phyloP scores from a whole-genome alignment of 2,888 invertebrate genomes.

The Drosophila colorata region DNA sequence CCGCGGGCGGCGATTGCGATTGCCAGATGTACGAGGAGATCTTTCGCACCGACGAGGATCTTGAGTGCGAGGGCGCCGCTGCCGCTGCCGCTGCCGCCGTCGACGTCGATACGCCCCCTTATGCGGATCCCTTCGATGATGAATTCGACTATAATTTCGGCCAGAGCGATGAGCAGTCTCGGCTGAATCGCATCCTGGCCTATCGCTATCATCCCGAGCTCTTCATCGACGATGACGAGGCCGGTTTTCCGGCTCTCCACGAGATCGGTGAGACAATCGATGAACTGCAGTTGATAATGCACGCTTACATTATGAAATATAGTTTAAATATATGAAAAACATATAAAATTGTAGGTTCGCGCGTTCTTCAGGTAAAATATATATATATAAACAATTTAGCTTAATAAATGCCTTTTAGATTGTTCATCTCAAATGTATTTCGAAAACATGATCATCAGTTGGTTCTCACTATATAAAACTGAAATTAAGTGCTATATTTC shows the following conservation, averaged over 20 bases:
- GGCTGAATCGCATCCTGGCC: slow-evolving; percentile 78
- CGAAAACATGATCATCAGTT: no score
- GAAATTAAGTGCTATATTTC: not conserved
- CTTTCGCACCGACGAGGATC: slow-evolving; percentile 70
- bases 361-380: slow-evolving; percentile 64
- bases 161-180: slow-evolving; percentile 68
- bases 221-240: slow-evolving; percentile 80
- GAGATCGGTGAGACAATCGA: slow-evolving; percentile 85
- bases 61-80: slow-evolving; percentile 64
- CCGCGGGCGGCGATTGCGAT: slow-evolving; percentile 28
- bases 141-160: slow-evolving; percentile 58
- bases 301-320: slow-evolving; percentile 85
- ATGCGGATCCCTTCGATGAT: slow-evolving; percentile 5
- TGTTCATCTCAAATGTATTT: slow-evolving; percentile 32
- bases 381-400: slow-evolving; percentile 3
- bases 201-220: slow-evolving; percentile 79
- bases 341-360: slow-evolving; percentile 25
- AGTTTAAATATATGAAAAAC: slow-evolving; percentile 80
- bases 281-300: slow-evolving; percentile 85
- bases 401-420: slow-evolving; percentile 28
- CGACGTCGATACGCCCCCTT: slow-evolving; percentile 8
- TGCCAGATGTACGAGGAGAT: slow-evolving; percentile 66
- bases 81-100: slow-evolving; percentile 4
- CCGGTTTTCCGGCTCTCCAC: slow-evolving; percentile 83
- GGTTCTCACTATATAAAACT: no score